A percentile compares a stretch with the other conserved stretches of the same genome.
Conservation (phyloP, 2,888 invertebrate species). For the Perithous albicinctus region DNA sequence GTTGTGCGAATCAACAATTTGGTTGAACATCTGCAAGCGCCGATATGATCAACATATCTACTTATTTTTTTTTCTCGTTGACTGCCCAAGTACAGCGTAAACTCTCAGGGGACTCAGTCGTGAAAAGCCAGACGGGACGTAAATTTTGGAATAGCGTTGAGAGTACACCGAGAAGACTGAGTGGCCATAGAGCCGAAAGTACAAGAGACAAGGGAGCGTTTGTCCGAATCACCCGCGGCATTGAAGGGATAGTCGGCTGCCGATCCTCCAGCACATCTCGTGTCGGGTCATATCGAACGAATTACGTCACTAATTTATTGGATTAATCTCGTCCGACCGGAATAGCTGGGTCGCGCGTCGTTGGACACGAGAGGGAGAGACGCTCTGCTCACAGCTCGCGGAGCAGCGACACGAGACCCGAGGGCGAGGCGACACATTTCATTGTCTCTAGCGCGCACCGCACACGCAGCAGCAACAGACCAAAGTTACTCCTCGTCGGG, state of each 20-base stretch:
- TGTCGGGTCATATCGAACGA: slow-evolving; percentile 59
- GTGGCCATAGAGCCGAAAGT: background rate
- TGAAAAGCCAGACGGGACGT: slow-evolving; percentile 22
- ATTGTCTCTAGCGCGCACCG: slow-evolving; percentile 55
- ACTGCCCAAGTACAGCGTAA: background rate
- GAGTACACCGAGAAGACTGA: background rate
- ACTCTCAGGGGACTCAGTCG: background rate
- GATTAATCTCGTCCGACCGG: slow-evolving; percentile 63
- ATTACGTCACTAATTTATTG: slow-evolving; percentile 67
- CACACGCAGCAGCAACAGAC: slow-evolving; percentile 54
- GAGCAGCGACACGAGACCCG: slow-evolving; percentile 43
- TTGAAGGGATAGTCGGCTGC: background rate
- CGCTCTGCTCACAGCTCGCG: slow-evolving; percentile 6
- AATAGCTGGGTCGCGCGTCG: slow-evolving; percentile 46
- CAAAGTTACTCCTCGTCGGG: slow-evolving; percentile 48
- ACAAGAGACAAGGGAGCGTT: slow-evolving; percentile 17
- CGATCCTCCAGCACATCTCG: slow-evolving; percentile 22
- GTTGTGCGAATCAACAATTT: too few relatives aligned
- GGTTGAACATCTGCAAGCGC: too few relatives aligned
- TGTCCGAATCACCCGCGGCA: background rate
- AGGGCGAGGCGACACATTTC: slow-evolving; percentile 66
- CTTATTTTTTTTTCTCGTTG: too few relatives aligned
- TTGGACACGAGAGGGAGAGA: slow-evolving; percentile 17
- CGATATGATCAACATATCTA: too few relatives aligned
- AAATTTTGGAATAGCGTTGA: slow-evolving; percentile 27